Evolutionary conservation across 2,797 vertebrate species (phyloP), one percentile per base, ranked within the genome.

Genomic region (Esox lucius): DNA sequence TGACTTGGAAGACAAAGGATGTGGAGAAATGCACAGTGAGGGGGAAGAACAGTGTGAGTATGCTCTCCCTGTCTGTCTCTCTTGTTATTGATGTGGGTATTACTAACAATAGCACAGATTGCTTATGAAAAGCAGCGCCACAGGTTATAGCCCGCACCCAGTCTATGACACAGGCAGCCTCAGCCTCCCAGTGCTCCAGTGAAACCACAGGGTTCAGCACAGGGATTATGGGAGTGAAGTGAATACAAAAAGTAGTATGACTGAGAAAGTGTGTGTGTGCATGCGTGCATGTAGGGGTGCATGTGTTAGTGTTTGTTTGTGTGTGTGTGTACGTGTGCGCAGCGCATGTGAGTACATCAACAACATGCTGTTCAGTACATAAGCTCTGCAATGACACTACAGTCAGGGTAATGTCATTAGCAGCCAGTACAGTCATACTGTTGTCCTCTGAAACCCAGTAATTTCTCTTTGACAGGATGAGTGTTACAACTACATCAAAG

Each of bases 401-500:
- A 42, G 68, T 67, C 48, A 26, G 31, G 8, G 11, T 76, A 53
- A 77, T 49, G 67, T 24, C 22, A 59, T 22, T 22, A 59, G 73
- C 13, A 56, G 70, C 69, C 66, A 49, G 74, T 75, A 16, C 3
- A 39, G 78, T 76, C 35, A 61, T 51, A 65, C 8, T 53, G 16
- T 6, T 6, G 8, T 71, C 42, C 13, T 39, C 0, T 86, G 81
- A 85, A 71, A 49, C 72, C 16, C 61, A 70, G 68, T 75, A 80
- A 64, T 84, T 83, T 81, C 53, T 77, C 66, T 84, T 83, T 73
- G 22, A n/a, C 91, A 98, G 97, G 96, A 96, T 0, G 97, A 97
- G 87, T 97, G 97, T 84, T 96, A 98, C 94, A 98, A 98, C 90
- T 98, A 97, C 85, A 97, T 98, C 85, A 95, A 96, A 73, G 97